Base-by-base conservation (phyloP, 2,113 vertebrate species). In the Cathartes aura region DNA sequence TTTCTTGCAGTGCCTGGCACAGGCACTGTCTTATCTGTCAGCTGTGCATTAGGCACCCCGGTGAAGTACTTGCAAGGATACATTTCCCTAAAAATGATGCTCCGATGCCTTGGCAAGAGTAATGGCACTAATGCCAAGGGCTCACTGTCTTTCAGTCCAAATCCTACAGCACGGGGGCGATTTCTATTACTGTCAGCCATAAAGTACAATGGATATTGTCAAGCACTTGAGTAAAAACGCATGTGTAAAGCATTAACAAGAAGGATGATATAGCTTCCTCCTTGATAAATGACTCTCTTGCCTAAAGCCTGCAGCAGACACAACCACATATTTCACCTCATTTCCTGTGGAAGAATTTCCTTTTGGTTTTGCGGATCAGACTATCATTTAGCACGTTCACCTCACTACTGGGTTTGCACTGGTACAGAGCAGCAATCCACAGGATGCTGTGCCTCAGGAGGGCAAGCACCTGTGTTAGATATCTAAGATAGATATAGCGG, bases 201-300 rank as follows among this genome's bases (percentile, higher is more conserved):
- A 58, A 93, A 93, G 32, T 58, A 82, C 58, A 87, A 83, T 47
- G 67, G 89, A 82, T 82, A 87, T n/a, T 73, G 74, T 96, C 64
- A 92, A 94, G 48, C 50, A 90, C 50, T 96, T 66, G 40, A 91
- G 38, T 80, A 84, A 90, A 95, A 94, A 93, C 68, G 68, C 68
- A 74, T 2, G 42, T 43, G 58, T 70, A 96, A 90, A 87, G 42
- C 87, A 88, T 78, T 88, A 97, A 85, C 62, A 66, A 95, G 89
- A 91, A 91, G 74, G 66, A 87, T 81, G 81, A 81, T 72, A 82
- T 2, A 82, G 56, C 64, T 74, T 95, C 43, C n/a, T 76, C 47
- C 59, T 80, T 93, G 83, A 89, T 76, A 90, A 91, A 96, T 50
- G 0, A 59, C 12, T 64, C 40, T 80, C 74, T 80, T 80, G 66